Evolutionary conservation across 2,888 invertebrate genomes (phyloP), one percentile per base, ranked within the genome.

Genomic region (Perizoma affinitatum): DNA sequence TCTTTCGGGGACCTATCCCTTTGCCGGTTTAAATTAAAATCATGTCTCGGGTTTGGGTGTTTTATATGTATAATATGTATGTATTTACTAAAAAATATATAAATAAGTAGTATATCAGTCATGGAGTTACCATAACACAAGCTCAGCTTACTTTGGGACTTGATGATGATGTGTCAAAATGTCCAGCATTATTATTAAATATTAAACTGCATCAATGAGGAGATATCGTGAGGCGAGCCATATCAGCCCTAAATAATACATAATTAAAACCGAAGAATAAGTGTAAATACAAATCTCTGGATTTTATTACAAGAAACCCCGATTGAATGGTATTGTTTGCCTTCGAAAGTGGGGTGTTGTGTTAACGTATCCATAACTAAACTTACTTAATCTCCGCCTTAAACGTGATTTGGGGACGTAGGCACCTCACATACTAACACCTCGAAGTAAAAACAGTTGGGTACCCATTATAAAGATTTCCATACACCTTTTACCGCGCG

Each of bases 1-100:
- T 58, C 11, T 45, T 54, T 44, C 1, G 9, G 35, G 36, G 43
- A 40, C 42, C 53, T 45, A 56, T 55, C 63, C 63, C 46, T 51
- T 52, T 58, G 58, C 40, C 52, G 52, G 42, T 6, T 52, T 10
- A 52, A 36, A 22, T 52, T 48, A 44, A 61, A 44, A 46, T 50
- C 48, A 5, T 50, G 22, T 22, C 1, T 22, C 3, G 22, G 22
- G 22, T 22, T 22, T 22, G 22, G 22, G 22, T 22, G 22, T 22
- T 22, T 22, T 22, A 1, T 22, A 22, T 22, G 22, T 22, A 2
- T 2, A 22, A 22, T 22, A 22, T 22, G 22, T 22, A 22, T 22
- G 22, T 22, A n/a, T n/a, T n/a, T n/a, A n/a, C n/a, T n/a, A 22
- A 22, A 22, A 22, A 2, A 22, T 22, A 22, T 22, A 22, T 22